These are phyloP conservation scores for Gobiocypris rarus DNA, from an alignment of 2,113 vertebrate species.

Conservation along the genomic window DNA sequence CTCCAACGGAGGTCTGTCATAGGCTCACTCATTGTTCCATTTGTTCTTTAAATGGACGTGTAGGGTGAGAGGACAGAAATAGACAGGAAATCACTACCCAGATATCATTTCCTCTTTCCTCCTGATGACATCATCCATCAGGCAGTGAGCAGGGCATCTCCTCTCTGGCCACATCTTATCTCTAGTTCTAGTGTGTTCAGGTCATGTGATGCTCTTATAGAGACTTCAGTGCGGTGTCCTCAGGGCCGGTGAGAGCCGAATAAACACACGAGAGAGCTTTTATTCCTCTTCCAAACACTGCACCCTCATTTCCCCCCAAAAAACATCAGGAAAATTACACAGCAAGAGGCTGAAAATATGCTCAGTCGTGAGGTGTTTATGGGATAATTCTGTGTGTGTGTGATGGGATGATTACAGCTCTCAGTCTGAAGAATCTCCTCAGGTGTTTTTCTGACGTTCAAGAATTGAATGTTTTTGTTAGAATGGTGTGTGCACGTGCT, in stretches of 20 bases:
- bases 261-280: conserved; percentile 10
- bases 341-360: conserved; percentile 18
- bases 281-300: conserved; percentile 10
- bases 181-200: neutral
- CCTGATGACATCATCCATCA: conserved; percentile 18
- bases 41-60: conserved; percentile 38
- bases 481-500: neutral
- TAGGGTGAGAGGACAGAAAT: conserved; percentile 31
- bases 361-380: conserved; percentile 3
- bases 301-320: conserved; percentile 24
- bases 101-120: conserved; percentile 28
- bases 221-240: neutral
- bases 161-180: neutral
- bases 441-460: conserved; percentile 4
- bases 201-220: neutral
- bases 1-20: conserved; percentile 18
- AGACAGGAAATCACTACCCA: conserved; percentile 49
- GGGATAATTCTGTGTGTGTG: conserved; percentile 9
- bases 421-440: conserved; percentile 27
- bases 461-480: neutral
- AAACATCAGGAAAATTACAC: conserved; percentile 33
- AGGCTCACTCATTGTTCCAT: conserved; percentile 21
- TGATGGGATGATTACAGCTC: neutral
- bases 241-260: neutral
- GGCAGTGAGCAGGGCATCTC: conserved; percentile 13